These are phyloP conservation scores for Mus caroli DNA, from an alignment of 2,797 vertebrate genomes.

Conservation along the genomic window DNA sequence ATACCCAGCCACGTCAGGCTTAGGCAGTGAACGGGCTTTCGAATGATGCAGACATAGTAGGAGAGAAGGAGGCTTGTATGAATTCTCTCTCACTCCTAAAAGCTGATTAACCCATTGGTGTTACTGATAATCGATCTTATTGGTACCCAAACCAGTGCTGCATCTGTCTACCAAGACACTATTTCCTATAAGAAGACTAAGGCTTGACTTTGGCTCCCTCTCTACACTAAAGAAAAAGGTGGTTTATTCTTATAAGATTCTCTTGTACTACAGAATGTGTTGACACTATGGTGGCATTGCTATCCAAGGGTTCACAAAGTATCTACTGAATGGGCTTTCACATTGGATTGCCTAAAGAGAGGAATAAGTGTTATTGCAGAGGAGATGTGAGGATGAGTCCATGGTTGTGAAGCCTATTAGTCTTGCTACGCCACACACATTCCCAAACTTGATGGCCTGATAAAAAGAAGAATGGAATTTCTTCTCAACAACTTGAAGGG, in stretches of 20 bases:
- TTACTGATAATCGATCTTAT: neutral
- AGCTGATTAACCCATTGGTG: neutral
- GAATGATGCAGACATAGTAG: neutral
- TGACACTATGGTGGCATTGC: neutral
- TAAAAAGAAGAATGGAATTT: neutral
- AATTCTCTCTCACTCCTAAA: neutral
- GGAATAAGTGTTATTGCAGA: neutral
- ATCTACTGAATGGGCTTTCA: neutral
- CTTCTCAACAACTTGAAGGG: neutral
- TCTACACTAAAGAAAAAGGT: neutral
- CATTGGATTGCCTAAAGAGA: neutral
- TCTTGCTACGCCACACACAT: neutral
- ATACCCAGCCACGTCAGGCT: neutral
- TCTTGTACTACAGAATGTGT: neutral
- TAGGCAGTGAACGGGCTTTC: neutral
- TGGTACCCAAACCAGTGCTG: neutral
- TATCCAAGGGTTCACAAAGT: neutral
- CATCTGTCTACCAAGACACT: neutral
- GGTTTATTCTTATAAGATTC: neutral
- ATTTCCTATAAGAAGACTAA: slow-evolving; percentile 11
- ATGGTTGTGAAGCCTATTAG: neutral
- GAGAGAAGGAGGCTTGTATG: neutral
- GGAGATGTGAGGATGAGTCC: neutral
- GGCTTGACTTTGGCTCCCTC: neutral
- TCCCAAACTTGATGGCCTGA: neutral